Base-by-base conservation (phyloP, 2,797 vertebrate genomes). In the Phylloscopus collybita region DNA sequence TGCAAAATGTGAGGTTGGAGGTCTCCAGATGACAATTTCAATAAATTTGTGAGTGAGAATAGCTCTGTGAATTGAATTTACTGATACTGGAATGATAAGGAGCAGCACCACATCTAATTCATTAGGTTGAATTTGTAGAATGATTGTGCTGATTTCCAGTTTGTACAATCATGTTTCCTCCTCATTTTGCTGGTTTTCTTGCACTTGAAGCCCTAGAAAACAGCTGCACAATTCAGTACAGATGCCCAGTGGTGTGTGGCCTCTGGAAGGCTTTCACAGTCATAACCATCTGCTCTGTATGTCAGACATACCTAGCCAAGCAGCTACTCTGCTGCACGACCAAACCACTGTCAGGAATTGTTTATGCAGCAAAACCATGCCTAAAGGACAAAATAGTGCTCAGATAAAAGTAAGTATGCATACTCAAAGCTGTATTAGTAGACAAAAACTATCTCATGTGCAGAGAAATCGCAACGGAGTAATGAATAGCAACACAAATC, bases 231-330 rank as follows among this genome's bases (percentile, higher is more conserved):
- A 49, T 93, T 93, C 56, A 34, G 30, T 51, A 25, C n/a, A 73
- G 54, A 29, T 75, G 64, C 54, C 74, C 80, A 84, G 54, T 70
- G 47, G 47, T 86, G 62, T 72, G 62, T 79, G 70, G 88, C 59
- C 79, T 90, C 71, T 54, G 47, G 40, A 91, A 92, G 62, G 18
- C n/a, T 93, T 92, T 79, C 78, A 51, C 42, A 93, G 50, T 32
- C 27, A n/a, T 53, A 81, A 50, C 70, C 59, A 65, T 62, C 70
- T 84, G 59, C 80, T 60, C 73, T 81, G n/a, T 61, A 51, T 36
- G 27, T 75, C 80, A 86, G 16, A 84, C 22, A n/a, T 22, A 84
- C 34, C 80, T 81, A 59, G 30, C 36, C 66, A 84, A 84, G 56
- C 74, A 79, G 47, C 51, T 56, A 50, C 67, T 45, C 78, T 56